Base-by-base conservation (phyloP, 2,113 vertebrate genomes). In the Porphyrio hochstetteri region DNA sequence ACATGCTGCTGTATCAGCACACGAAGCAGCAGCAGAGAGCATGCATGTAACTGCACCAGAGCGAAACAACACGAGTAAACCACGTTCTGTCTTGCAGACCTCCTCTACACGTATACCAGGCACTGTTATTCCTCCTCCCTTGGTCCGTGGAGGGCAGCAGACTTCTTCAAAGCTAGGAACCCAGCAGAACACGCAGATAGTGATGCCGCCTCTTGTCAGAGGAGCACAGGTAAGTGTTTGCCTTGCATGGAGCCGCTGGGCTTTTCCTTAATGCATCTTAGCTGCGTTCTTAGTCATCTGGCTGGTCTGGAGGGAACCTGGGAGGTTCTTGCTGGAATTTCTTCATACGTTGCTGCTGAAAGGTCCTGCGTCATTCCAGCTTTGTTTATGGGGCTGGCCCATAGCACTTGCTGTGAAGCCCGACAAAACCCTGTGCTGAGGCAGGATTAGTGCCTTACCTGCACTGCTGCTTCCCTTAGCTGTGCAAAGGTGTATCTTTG, bases 141-240 rank as follows among this genome's bases (percentile, higher is more conserved):
- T 99, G 98, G 99, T 99, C 82, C 98, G 99, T 3, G 99, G 99
- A 19, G 99, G 99, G 28, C 98, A 99, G 77, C 99, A 99, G 93
- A 60, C 98, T 38, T 98, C 98, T 36, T 97, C 99, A 36, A 99
- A 99, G 88, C 92, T 98, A 72, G 98, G 99, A 57, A 97, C 98
- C 1, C 98, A 98, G 92, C 97, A 99, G 56, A 99, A 97, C 96
- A 97, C 99, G 5, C 99, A 99, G 96, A 98, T 99, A 28, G 98
- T 99, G 69, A 99, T 99, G 99, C 99, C 99, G 1, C 99, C 99
- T 2, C 97, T 99, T 25, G 99, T 99, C 93, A 97, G 99, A 97
- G 99, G 99, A 69, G 99, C 99, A 4, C 99, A 99, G 99, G 99
- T 99, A 65, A 96, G 97, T 42, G 8, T n/a, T 42, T 10, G 16